Evolutionary conservation across 64 coral and sea anemone genomes (phyloP).

Genomic region (Orbicella faveolata): DNA sequence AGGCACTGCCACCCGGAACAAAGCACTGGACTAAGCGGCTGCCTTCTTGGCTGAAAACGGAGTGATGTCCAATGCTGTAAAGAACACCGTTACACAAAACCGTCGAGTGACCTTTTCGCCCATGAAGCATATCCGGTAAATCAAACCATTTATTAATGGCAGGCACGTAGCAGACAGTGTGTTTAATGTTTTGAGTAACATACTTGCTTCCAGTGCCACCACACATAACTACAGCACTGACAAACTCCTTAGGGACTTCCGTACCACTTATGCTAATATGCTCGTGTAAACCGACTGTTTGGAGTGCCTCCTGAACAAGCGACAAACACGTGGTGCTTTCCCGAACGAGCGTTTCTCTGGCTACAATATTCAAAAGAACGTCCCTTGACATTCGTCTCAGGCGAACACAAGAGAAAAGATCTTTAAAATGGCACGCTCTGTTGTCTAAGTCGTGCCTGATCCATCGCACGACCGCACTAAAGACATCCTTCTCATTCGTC

Average conservation of each 20-base stretch:
- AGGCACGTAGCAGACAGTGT: conserved; percentile 22
- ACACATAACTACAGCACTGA: conserved; percentile 13
- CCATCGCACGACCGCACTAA: conserved; percentile 26
- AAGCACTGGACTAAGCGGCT: background rate
- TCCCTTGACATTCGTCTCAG: conserved; percentile 2
- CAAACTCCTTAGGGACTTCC: background rate
- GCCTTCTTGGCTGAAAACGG: background rate
- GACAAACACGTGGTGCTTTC: background rate
- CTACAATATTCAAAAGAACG: background rate
- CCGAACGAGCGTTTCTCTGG: conserved; percentile 10
- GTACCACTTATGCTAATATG: background rate
- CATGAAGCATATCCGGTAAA: conserved; percentile 19
- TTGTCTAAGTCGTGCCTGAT: background rate
- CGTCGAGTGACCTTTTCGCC: conserved; percentile 16
- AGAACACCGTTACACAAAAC: conserved; percentile 16
- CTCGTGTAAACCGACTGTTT: no score
- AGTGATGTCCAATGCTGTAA: conserved; percentile 4
- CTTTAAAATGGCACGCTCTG: background rate
- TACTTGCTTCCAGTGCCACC: conserved; percentile 8
- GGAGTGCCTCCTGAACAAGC: conserved; percentile 2
- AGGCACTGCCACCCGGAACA: background rate
- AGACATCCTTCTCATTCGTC: conserved; percentile 18
- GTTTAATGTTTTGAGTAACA: background rate
- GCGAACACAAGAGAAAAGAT: conserved; percentile 11
- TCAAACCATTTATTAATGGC: background rate